Evolutionary conservation across 2,888 invertebrate species (phyloP).

Genomic region (Drosophila fungiperda): DNA sequence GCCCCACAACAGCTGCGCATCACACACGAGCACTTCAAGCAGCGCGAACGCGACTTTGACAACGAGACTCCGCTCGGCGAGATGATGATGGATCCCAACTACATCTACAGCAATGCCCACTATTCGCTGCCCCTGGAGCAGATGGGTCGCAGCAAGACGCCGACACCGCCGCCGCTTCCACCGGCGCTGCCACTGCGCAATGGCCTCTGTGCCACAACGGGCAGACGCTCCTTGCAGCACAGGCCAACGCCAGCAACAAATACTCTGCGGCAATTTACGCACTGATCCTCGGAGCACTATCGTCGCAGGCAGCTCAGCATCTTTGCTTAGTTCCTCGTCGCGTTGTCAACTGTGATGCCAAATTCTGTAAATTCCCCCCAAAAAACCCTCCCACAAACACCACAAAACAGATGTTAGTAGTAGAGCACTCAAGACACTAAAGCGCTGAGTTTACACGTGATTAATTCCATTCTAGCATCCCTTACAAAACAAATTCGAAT

Average conservation of each 20-base stretch:
- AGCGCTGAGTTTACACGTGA: conserved; percentile 32
- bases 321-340: conserved; percentile 67
- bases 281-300: conserved; percentile 81
- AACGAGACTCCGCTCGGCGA: conserved; percentile 66
- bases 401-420: conserved; percentile 30
- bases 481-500: conserved; percentile 8
- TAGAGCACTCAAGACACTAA: conserved; percentile 41
- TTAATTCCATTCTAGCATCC: not conserved
- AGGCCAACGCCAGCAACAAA: conserved; percentile 66
- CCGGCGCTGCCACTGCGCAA: conserved; percentile 84
- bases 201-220: conserved; percentile 79
- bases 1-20: conserved; percentile 68
- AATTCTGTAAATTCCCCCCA: conserved; percentile 21
- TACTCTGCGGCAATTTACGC: conserved; percentile 81
- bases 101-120: conserved; percentile 84
- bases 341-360: conserved; percentile 82
- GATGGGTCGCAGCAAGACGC: conserved; percentile 78
- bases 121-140: conserved; percentile 84
- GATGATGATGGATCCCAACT: conserved; percentile 83
- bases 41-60: conserved; percentile 68
- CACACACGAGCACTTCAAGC: conserved; percentile 83
- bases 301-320: conserved; percentile 81
- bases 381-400: conserved; percentile 7
- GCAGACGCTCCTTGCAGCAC: conserved; percentile 78
- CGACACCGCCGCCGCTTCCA: conserved; percentile 83